Conservation (phyloP, 2,888 invertebrate species). For the Andrena hattorfiana region DNA sequence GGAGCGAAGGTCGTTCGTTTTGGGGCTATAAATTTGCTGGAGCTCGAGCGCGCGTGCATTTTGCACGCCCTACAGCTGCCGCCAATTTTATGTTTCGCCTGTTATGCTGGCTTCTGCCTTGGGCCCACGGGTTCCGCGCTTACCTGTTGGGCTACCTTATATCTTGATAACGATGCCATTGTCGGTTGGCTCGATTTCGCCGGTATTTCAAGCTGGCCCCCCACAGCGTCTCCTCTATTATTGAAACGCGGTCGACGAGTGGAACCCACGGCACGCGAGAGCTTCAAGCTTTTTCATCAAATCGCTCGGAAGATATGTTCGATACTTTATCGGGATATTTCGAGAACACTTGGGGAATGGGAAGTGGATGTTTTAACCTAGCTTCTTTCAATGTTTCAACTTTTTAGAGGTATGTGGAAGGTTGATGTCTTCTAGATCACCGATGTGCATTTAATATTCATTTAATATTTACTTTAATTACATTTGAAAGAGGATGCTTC, state of each 20-base stretch:
- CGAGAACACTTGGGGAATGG: background rate
- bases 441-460: background rate
- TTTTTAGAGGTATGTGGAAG: background rate
- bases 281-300: background rate
- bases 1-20: conserved; percentile 73
- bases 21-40: conserved; percentile 78
- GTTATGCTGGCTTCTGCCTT: conserved; percentile 17
- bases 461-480: background rate
- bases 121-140: conserved; percentile 26
- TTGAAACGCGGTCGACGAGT: conserved; percentile 9
- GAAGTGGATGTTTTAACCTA: background rate
- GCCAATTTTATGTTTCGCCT: conserved; percentile 56
- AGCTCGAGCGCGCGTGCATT: conserved; percentile 20
- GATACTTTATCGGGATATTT: background rate
- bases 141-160: conserved; percentile 59
- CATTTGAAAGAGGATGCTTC: no score
- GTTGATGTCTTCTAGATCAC: background rate
- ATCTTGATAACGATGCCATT: conserved; percentile 46
- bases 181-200: conserved; percentile 33
- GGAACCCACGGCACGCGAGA: background rate
- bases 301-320: background rate
- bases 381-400: background rate
- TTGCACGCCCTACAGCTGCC: conserved; percentile 48
- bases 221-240: conserved; percentile 18
- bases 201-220: conserved; percentile 21